These are phyloP conservation scores for Hemiscyllium ocellatum DNA, from an alignment of 2,113 vertebrate genomes.

Conservation along the genomic window DNA sequence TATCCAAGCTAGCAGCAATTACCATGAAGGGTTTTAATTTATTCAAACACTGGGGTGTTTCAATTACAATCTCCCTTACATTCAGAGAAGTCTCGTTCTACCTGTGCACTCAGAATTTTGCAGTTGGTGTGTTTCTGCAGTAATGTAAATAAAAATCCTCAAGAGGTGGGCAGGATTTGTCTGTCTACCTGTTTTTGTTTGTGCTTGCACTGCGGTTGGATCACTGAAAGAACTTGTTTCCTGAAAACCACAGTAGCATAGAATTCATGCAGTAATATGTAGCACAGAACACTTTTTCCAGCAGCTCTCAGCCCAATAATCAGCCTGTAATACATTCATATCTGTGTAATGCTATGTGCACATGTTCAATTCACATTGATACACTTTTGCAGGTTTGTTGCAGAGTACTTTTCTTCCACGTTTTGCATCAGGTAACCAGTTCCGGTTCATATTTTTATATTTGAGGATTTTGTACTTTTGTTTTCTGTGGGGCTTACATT, in stretches of 20 bases:
- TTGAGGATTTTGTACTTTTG: not conserved
- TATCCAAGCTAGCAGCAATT: not conserved
- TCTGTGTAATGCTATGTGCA: not conserved
- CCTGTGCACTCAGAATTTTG: constrained; percentile 16
- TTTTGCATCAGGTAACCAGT: not conserved
- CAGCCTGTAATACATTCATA: not conserved
- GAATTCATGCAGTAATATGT: not conserved
- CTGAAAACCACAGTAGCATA: not conserved
- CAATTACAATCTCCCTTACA: not conserved
- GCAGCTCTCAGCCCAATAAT: not conserved
- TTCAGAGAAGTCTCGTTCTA: not conserved
- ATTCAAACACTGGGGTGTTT: not conserved
- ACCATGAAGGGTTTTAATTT: not conserved
- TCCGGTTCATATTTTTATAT: not conserved
- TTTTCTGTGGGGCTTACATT: not conserved
- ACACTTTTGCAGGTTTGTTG: not conserved
- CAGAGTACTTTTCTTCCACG: not conserved
- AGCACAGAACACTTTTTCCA: not conserved
- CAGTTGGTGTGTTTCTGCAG: not conserved
- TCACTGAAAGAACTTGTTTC: constrained; percentile 12
- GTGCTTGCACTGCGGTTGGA: not conserved
- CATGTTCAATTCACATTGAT: not conserved
- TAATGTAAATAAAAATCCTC: constrained; percentile 11
- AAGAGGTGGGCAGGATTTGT: not conserved
- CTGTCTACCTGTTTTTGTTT: not conserved